Evolutionary conservation across 2,888 invertebrate genomes (phyloP).

Genomic region (Thymelicus acteon): DNA sequence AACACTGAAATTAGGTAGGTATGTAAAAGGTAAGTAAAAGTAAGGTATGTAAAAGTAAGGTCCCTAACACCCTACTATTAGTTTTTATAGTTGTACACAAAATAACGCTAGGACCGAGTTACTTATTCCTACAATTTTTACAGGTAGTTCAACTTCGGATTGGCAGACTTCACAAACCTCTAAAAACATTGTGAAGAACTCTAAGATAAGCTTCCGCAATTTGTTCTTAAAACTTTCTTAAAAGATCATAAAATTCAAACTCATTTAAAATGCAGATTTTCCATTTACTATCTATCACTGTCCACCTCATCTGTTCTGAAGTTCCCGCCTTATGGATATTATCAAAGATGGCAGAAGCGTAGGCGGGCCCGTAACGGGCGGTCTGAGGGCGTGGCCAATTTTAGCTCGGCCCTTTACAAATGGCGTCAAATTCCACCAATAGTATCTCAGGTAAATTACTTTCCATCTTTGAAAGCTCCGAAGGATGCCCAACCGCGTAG

Average conservation of each 20-base stretch:
- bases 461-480: constrained; percentile 55
- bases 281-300: not conserved
- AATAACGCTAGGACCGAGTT: too few relatives aligned
- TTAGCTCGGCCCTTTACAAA: constrained; percentile 75
- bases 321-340: constrained; percentile 42
- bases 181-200: too few relatives aligned
- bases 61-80: too few relatives aligned
- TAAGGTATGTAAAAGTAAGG: too few relatives aligned
- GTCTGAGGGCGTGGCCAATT: constrained; percentile 66
- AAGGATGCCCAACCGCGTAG: not conserved
- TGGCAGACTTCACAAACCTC: too few relatives aligned
- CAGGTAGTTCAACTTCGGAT: too few relatives aligned
- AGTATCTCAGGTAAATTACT: constrained; percentile 52
- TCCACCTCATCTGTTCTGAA: constrained; percentile 19
- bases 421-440: constrained; percentile 80
- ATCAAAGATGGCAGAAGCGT: constrained; percentile 67
- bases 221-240: not conserved
- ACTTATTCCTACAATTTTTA: too few relatives aligned
- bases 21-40: too few relatives aligned
- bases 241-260: not conserved
- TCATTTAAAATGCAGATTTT: constrained; percentile 47
- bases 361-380: constrained; percentile 63
- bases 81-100: too few relatives aligned
- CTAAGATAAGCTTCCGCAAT: not conserved
- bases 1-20: too few relatives aligned